These are phyloP conservation scores for Leptopterna dolabrata DNA, from an alignment of 2,888 invertebrate species.

Conservation along the genomic window DNA sequence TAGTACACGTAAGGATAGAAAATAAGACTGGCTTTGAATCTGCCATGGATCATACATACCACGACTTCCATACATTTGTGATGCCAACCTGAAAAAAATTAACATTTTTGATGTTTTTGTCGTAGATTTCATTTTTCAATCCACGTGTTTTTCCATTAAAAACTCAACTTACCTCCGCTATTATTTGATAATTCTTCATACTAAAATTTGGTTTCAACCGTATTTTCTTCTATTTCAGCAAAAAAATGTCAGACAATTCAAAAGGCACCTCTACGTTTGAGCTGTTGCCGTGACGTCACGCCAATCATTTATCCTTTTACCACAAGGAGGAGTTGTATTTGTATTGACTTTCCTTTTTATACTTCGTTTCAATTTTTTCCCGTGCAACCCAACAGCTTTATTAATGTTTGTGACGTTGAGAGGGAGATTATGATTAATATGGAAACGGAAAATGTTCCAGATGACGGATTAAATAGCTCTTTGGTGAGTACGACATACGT, in stretches of 20 bases:
- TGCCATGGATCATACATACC: no score
- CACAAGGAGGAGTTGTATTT: conserved; percentile 33
- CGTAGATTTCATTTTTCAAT: no score
- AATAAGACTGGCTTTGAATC: no score
- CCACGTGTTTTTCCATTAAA: no score
- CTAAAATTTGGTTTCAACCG: no score
- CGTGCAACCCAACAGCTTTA: not conserved
- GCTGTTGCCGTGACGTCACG: conserved; percentile 34
- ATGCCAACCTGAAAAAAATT: no score
- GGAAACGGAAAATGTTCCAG: conserved; percentile 92
- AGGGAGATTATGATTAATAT: conserved; percentile 74
- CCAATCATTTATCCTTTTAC: conserved; percentile 41
- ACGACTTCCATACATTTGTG: no score
- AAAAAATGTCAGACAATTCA: no score
- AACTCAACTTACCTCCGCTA: no score
- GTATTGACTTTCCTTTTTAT: conserved; percentile 43
- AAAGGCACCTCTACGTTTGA: not conserved
- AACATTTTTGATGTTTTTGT: not conserved
- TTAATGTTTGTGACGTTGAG: conserved; percentile 58
- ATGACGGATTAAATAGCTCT: conserved; percentile 79
- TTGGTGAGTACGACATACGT: conserved; percentile 70
- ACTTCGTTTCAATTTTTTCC: conserved; percentile 26
- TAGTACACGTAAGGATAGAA: no score
- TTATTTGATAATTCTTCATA: no score
- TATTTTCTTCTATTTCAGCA: no score